A percentile compares a stretch with the other conserved stretches of the same genome.
phyloP scores from a whole-genome alignment of 2,797 vertebrate species.

The Enteromius treurensis region DNA sequence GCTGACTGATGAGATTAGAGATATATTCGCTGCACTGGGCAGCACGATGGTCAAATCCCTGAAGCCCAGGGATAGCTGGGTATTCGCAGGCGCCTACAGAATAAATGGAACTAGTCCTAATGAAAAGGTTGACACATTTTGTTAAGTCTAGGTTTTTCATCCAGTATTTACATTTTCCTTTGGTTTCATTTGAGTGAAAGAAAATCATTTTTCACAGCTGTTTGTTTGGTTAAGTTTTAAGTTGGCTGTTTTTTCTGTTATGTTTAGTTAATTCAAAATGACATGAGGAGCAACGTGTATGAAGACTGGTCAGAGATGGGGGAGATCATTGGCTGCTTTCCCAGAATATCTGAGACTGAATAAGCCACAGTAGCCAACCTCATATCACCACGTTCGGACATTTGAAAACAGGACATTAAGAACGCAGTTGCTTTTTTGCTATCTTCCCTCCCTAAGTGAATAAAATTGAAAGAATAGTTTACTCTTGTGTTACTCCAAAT shows the following conservation, averaged over 20 bases:
- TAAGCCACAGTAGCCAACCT: constrained; percentile 39
- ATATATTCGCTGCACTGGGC: constrained; percentile 76
- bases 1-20: constrained; percentile 78
- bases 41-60: constrained; percentile 77
- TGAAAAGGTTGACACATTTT: constrained; percentile 81
- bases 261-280: constrained; percentile 76
- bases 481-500: background rate
- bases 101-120: constrained; percentile 75
- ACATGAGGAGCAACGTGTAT: constrained; percentile 76
- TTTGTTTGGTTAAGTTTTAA: background rate
- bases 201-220: too few relatives aligned
- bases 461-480: background rate
- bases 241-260: constrained; percentile 33
- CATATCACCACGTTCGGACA: constrained; percentile 32
- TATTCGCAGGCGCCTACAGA: constrained; percentile 82
- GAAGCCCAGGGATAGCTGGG: constrained; percentile 85
- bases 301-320: constrained; percentile 83
- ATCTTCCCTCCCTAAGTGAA: background rate
- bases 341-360: constrained; percentile 57
- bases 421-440: background rate
- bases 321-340: constrained; percentile 84
- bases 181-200: background rate
- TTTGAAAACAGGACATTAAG: constrained; percentile 26
- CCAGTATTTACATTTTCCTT: background rate
- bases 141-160: background rate